These are phyloP conservation scores for Mycetomoellerius zeteki DNA, from an alignment of 1,140 invertebrate species.

Conservation along the genomic window DNA sequence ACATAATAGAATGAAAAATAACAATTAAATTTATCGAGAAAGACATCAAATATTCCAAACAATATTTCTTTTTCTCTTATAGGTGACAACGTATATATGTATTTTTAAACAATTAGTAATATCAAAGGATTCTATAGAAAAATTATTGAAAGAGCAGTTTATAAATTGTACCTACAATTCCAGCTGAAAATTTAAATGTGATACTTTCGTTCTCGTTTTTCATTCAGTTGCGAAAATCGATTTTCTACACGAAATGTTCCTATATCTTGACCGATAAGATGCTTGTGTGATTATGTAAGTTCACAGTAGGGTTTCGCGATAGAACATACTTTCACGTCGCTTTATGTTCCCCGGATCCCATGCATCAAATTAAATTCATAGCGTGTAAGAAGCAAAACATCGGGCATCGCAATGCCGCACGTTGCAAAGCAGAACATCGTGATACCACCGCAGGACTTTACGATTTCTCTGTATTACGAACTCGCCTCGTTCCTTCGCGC, in stretches of 20 bases:
- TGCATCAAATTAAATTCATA: slow-evolving; percentile 48
- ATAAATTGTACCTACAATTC: background rate
- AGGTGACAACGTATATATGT: background rate
- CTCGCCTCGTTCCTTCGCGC: slow-evolving; percentile 38
- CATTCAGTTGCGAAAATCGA: background rate
- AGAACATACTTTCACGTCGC: slow-evolving; percentile 45
- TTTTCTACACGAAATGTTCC: background rate
- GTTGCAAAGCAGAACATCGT: slow-evolving; percentile 5
- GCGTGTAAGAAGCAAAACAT: slow-evolving; percentile 38
- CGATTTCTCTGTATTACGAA: slow-evolving; percentile 50
- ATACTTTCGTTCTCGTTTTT: background rate
- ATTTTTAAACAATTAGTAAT: background rate
- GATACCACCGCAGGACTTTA: slow-evolving; percentile 26
- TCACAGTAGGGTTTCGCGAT: background rate
- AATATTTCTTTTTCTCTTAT: background rate
- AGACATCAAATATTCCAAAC: background rate
- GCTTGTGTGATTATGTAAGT: slow-evolving; percentile 33
- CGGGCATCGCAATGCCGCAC: background rate
- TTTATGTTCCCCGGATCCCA: slow-evolving; percentile 39
- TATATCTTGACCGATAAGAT: background rate
- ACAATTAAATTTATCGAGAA: background rate
- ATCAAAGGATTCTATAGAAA: background rate
- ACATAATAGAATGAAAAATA: background rate
- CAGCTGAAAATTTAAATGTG: background rate
- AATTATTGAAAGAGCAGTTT: background rate